These are phyloP conservation scores for Clunio marinus DNA, from an alignment of 2,888 invertebrate species.

Conservation along the genomic window DNA sequence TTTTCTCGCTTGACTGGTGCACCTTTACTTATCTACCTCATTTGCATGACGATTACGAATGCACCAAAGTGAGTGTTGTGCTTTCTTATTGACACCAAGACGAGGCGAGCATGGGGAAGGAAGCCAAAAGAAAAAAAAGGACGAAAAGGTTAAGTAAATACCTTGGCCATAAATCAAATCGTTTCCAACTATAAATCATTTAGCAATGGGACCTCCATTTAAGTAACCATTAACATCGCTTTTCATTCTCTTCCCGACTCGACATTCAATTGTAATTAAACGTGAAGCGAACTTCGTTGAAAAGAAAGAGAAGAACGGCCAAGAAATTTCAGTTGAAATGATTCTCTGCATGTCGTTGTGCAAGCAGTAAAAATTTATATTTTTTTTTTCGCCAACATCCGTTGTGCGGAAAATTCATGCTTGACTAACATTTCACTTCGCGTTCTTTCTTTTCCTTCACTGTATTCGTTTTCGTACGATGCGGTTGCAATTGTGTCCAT, in stretches of 20 bases:
- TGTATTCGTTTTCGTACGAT: neutral
- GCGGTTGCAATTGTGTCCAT: neutral
- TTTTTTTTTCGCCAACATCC: slow-evolving; percentile 22
- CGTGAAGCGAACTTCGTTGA: slow-evolving; percentile 20
- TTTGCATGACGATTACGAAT: slow-evolving; percentile 8
- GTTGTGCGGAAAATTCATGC: slow-evolving; percentile 26
- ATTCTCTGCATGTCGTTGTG: neutral
- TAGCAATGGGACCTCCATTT: slow-evolving; percentile 25
- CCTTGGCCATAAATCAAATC: slow-evolving; percentile 28
- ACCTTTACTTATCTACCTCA: slow-evolving; percentile 21
- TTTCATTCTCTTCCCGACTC: neutral
- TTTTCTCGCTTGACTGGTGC: neutral
- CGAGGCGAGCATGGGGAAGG: neutral
- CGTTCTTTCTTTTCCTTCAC: slow-evolving; percentile 16
- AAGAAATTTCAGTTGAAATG: neutral
- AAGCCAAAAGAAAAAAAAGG: slow-evolving; percentile 17
- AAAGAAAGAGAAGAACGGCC: neutral
- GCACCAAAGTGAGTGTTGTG: neutral
- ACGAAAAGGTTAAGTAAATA: slow-evolving; percentile 37
- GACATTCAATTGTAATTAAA: slow-evolving; percentile 6
- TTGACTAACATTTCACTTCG: slow-evolving; percentile 37
- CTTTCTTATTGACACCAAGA: slow-evolving; percentile 13
- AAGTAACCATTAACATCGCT: slow-evolving; percentile 21
- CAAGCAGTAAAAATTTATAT: neutral
- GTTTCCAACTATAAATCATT: slow-evolving; percentile 23